Evolutionary conservation across 2,888 invertebrate genomes (phyloP), one percentile per base, ranked within the genome.

Genomic region (Leucoptera coffeella): DNA sequence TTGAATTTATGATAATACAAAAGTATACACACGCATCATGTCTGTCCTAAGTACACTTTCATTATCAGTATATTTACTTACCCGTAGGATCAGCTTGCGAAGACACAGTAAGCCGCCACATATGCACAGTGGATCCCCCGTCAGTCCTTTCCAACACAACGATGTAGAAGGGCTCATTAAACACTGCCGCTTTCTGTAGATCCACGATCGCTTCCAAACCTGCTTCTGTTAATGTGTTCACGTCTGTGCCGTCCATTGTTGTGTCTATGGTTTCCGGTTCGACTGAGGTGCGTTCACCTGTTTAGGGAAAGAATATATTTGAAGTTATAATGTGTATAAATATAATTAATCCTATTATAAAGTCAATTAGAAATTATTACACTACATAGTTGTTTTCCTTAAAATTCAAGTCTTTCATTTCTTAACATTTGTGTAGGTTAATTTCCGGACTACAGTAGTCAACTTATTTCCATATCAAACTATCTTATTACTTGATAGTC

Each of bases 91-190:
- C 64, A 9, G 51, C 53, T 38, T 86, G 83, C 0, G 93, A 94
- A 0, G 92, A 86, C 30, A 95, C 92, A 0, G 87, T 84, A 19
- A 96, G 74, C 39, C 89, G 78, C 95, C 96, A 97, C 91, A 95
- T 96, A 47, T 96, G 93, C 9, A 97, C 81, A 1, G 87, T 85
- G 20, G 87, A 87, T 2, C 87, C 85, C 9, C 82, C 82, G 25
- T 80, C 77, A 0, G 88, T 86, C 43, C 91, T 80, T 55, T 95
- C 94, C 14, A 96, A 59, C 22, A 96, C 85, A 1, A 96, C 93
- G 28, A 97, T 86, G 50, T 89, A 96, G 61, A 96, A 97, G 0
- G 91, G 91, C 43, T 96, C 94, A 47, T 91, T 88, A 50, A 96
- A 95, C 19, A 85, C 82, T 0, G 85, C 76, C 6, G 85, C 79